Base-by-base conservation (phyloP, 2,113 vertebrate species). In the Apaloderma vittatum region DNA sequence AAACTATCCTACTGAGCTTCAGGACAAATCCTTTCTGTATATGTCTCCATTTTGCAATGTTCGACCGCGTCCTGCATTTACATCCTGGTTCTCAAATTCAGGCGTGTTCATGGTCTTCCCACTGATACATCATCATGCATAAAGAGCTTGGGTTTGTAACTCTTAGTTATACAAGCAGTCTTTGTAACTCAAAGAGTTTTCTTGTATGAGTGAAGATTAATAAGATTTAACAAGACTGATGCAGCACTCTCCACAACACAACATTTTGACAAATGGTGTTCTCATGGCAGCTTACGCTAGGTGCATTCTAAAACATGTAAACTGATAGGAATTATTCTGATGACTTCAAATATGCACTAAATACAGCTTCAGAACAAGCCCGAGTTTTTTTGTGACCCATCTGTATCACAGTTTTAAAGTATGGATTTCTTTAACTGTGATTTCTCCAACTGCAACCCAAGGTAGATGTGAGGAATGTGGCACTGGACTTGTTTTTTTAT, bases 221-320 rank as follows among this genome's bases (percentile, higher is more conserved):
- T 71, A 81, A 62, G 76, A 84, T 88, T 95, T 86, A 88, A 71
- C 76, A 59, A 66, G 86, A 88, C 79, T 48, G 86, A 88, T 1
- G 2, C 48, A 63, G 76, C 40, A 48, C 70, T 51, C 36, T 27
- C 57, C 76, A 62, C 61, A 95, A 89, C 72, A 65, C 3, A 26
- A 6, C 59, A 32, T 43, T 72, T 81, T 93, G 82, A 90, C 76
- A 57, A 86, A 91, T 29, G 65, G 18, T 62, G 68, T 43, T 92
- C 68, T 74, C 65, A 20, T 8, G 68, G 49, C 92, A 85, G 58
- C 71, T 84, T 36, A 70, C 1, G 1, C 40, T 40, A 20, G 13
- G 19, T 0, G 8, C 55, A 43, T 94, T 90, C 63, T 75, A 83
- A 89, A 86, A 52, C 59, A 57, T 55, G 80, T 43, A 34, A 26